Percentiles rank a stretch among this genome's conserved stretches.
These are phyloP conservation scores for Shinisaurus crocodilurus DNA, from an alignment of 2,113 vertebrate genomes.

Conservation along the genomic window DNA sequence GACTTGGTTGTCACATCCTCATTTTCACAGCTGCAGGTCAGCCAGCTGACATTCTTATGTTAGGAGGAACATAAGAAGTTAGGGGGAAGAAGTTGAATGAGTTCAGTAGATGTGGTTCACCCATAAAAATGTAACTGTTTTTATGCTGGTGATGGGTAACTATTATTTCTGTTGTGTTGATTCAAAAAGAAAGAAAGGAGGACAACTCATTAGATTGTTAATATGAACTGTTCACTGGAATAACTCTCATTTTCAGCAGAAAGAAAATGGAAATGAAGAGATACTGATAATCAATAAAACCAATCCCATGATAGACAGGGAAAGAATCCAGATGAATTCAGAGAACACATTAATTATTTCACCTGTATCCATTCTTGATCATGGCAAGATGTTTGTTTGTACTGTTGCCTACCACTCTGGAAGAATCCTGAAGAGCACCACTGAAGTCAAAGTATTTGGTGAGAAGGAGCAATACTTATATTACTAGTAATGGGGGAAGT, in stretches of 20 bases:
- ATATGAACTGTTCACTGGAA: neutral
- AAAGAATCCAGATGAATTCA: conserved; percentile 49
- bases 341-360: conserved; percentile 45
- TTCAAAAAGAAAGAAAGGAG: neutral
- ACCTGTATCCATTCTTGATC: conserved; percentile 49
- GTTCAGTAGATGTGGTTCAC: neutral
- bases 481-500: neutral
- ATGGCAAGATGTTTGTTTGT: conserved; percentile 66
- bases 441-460: conserved; percentile 68
- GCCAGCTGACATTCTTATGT: neutral
- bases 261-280: conserved; percentile 53
- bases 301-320: accelerated
- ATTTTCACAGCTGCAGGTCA: neutral
- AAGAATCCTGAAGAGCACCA: conserved; percentile 62
- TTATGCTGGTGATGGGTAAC: neutral
- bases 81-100: too few relatives aligned
- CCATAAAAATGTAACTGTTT: neutral
- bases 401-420: neutral
- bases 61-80: too few relatives aligned
- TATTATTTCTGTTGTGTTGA: conserved; percentile 8
- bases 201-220: neutral
- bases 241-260: conserved; percentile 53
- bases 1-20: neutral
- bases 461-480: conserved; percentile 36
- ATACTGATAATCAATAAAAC: conserved; percentile 51